These are phyloP conservation scores for Platyrinchus mystaceus DNA, from an alignment of 2,797 vertebrate species.

Conservation along the genomic window DNA sequence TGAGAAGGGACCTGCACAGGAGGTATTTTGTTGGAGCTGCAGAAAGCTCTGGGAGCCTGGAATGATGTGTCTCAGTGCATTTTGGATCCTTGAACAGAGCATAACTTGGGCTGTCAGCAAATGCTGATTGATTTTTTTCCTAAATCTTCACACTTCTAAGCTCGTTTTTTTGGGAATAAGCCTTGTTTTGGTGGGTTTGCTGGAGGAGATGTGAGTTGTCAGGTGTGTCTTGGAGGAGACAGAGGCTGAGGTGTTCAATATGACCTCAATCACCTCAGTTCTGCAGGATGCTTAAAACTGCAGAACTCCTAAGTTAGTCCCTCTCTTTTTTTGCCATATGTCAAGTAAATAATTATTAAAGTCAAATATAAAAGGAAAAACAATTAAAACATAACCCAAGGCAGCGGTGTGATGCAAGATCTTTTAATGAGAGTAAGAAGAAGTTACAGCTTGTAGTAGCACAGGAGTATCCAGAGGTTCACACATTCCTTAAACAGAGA, in stretches of 20 bases:
- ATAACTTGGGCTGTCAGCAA: background rate
- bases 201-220: background rate
- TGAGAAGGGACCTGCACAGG: background rate
- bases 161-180: background rate
- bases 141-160: background rate
- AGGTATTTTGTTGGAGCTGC: background rate
- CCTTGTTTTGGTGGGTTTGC: background rate
- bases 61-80: background rate
- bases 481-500: background rate
- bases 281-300: background rate
- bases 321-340: background rate
- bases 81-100: background rate
- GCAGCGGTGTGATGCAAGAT: background rate
- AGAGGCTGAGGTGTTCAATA: rapidly evolving
- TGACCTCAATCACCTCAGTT: background rate
- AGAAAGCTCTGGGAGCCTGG: background rate
- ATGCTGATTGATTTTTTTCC: background rate
- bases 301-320: background rate
- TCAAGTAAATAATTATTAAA: background rate
- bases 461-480: background rate
- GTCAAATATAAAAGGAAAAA: background rate
- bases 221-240: background rate
- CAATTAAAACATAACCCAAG: background rate
- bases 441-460: background rate
- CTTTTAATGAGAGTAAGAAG: conserved; percentile 31